phyloP scores from a whole-genome alignment of 2,888 invertebrate genomes.

The Schizotus pectinicornis region DNA sequence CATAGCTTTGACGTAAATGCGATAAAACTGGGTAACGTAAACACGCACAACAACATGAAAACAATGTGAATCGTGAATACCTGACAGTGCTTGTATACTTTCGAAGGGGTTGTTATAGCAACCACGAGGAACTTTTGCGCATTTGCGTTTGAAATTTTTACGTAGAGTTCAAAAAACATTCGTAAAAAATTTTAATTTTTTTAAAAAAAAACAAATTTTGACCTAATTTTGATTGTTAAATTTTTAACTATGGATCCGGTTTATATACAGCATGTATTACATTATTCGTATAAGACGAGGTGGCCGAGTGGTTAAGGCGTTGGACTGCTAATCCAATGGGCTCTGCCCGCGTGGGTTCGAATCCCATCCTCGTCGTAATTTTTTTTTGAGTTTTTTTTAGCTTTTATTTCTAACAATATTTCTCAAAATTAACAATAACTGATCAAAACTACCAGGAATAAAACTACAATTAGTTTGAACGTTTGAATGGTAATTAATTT shows the following conservation, averaged over 20 bases:
- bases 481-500: no score
- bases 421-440: no score
- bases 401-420: no score
- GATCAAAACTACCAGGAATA: no score
- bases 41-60: conserved; percentile 32
- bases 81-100: conserved; percentile 29
- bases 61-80: conserved; percentile 26
- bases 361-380: conserved; percentile 63
- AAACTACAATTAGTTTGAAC: no score
- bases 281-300: conserved; percentile 57
- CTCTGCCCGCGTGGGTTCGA: conserved; percentile 71
- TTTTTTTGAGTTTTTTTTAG: conserved; percentile 7
- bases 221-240: no score
- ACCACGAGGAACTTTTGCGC: conserved; percentile 25
- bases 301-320: conserved; percentile 72
- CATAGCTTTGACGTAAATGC: conserved; percentile 19
- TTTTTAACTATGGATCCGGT: no score
- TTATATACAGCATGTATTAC: not conserved
- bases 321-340: conserved; percentile 71
- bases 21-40: conserved; percentile 24
- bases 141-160: conserved; percentile 12
- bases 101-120: conserved; percentile 31
- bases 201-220: no score
- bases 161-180: not conserved
- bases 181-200: no score